Percentiles rank a stretch among this genome's conserved stretches.
phyloP scores from a whole-genome alignment of 2,888 invertebrate genomes.

The Hyalella azteca region DNA sequence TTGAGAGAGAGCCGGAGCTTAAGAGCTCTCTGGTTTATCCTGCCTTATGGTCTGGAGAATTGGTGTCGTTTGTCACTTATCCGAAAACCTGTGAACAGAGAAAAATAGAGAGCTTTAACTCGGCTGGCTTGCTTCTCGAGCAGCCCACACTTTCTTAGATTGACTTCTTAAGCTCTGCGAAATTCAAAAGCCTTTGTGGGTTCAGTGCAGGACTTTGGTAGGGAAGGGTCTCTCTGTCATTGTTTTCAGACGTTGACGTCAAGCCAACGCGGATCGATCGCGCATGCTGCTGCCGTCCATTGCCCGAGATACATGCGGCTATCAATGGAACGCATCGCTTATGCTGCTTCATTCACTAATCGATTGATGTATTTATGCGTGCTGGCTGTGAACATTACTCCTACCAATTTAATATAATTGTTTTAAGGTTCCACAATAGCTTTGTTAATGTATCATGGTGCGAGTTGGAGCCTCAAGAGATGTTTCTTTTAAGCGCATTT shows the following conservation, averaged over 20 bases:
- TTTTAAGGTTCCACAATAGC: too few relatives aligned
- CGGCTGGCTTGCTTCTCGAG: neutral
- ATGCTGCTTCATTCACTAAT: too few relatives aligned
- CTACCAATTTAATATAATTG: too few relatives aligned
- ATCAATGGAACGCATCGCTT: too few relatives aligned
- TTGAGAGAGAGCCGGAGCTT: slow-evolving; percentile 19
- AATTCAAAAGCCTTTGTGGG: neutral
- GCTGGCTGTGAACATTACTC: too few relatives aligned
- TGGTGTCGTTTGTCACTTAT: slow-evolving; percentile 29
- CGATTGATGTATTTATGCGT: too few relatives aligned
- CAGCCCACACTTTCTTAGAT: slow-evolving; percentile 16
- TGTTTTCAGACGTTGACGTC: neutral
- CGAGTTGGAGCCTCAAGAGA: too few relatives aligned
- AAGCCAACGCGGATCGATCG: too few relatives aligned
- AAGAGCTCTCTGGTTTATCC: slow-evolving; percentile 30
- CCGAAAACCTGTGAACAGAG: neutral
- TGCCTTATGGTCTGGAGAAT: slow-evolving; percentile 34
- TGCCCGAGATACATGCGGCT: too few relatives aligned
- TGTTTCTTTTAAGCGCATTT: too few relatives aligned
- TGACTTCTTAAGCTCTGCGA: slow-evolving; percentile 13
- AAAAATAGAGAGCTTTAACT: neutral
- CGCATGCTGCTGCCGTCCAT: too few relatives aligned
- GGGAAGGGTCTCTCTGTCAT: neutral
- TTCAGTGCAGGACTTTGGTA: neutral
- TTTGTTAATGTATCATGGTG: too few relatives aligned